A percentile compares a stretch with the other conserved stretches of the same genome.
Evolutionary conservation across 2,113 vertebrate genomes (phyloP).

Genomic region (Tamias sibiricus): DNA sequence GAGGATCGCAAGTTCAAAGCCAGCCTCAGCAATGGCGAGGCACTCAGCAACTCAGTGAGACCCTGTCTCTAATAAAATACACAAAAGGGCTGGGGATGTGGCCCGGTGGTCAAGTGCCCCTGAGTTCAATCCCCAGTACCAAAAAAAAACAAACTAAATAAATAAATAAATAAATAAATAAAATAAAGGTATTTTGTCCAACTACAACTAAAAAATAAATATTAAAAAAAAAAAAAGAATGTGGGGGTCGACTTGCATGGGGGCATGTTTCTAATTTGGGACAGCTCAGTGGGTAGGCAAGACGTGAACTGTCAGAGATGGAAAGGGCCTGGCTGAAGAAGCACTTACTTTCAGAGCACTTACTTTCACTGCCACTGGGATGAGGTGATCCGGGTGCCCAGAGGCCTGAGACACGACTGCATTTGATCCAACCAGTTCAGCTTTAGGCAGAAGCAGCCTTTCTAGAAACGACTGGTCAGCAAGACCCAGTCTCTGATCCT

Average conservation of each 20-base stretch:
- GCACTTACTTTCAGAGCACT: conserved; percentile 54
- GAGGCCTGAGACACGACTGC: not conserved
- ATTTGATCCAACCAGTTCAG: not conserved
- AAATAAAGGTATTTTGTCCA: too few relatives aligned
- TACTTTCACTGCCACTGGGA: conserved; percentile 97
- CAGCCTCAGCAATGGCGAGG: too few relatives aligned
- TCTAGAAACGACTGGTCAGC: conserved; percentile 69
- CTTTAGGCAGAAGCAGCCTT: not conserved
- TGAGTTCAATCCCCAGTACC: too few relatives aligned
- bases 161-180: too few relatives aligned
- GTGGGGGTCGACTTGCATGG: not conserved
- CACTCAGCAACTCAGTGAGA: too few relatives aligned
- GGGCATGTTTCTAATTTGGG: not conserved
- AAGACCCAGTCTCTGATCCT: conserved; percentile 76
- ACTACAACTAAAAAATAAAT: too few relatives aligned
- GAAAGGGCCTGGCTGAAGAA: not conserved
- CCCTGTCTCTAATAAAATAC: too few relatives aligned
- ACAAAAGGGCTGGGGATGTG: too few relatives aligned
- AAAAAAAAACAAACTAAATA: too few relatives aligned
- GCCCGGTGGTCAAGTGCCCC: too few relatives aligned
- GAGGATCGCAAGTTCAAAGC: too few relatives aligned
- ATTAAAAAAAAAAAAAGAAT: too few relatives aligned
- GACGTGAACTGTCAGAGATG: not conserved
- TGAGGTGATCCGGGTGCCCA: conserved; percentile 74
- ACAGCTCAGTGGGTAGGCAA: not conserved